Evolutionary conservation across 2,113 vertebrate genomes (phyloP), one percentile per base, ranked within the genome.

Genomic region (Leucopsar rothschildi): DNA sequence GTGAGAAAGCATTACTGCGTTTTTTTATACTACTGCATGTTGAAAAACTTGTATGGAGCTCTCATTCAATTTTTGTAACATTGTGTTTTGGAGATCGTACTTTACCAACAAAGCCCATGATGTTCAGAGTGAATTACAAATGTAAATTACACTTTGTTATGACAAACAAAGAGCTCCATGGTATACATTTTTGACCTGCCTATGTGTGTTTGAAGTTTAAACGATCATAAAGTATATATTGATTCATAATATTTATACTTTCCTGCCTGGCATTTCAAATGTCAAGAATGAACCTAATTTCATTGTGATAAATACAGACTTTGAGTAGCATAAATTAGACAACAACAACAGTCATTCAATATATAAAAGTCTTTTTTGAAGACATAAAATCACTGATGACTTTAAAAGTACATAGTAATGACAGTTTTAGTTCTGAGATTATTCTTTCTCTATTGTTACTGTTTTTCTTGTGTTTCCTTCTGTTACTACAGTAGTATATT

Each of bases 221-320:
- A 88, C 72, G n/a, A 88, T 78, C 29, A 5, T 73, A 50, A 83
- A 35, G 13, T 56, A 49, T 73, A 10, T 73, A 82, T 79, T 66
- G 81, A 73, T 71, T 33, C 5, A 4, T 59, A 42, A 25, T 79
- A 56, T 68, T 95, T 76, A n/a, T 86, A 17, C 15, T 82, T 86
- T 88, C 18, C 53, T 50, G 19, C 28, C 53, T 90, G 33, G 33
- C 6, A 82, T 93, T 96, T 95, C 87, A 95, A 95, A 84, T 77
- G n/a, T 76, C 72, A 86, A 66, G 15, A 39, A 37, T 47, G 9
- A 44, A 69, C 22, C 19, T 90, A 76, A 77, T 82, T 93, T 76
- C 40, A 8, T 73, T 70, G 55, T 88, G 79, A 35, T 82, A 90
- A 86, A 40, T 68, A 40, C 22, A 85, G 47, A 21, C 10, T 73